Evolutionary conservation across 2,797 vertebrate genomes (phyloP).

Genomic region (Erethizon dorsatum): DNA sequence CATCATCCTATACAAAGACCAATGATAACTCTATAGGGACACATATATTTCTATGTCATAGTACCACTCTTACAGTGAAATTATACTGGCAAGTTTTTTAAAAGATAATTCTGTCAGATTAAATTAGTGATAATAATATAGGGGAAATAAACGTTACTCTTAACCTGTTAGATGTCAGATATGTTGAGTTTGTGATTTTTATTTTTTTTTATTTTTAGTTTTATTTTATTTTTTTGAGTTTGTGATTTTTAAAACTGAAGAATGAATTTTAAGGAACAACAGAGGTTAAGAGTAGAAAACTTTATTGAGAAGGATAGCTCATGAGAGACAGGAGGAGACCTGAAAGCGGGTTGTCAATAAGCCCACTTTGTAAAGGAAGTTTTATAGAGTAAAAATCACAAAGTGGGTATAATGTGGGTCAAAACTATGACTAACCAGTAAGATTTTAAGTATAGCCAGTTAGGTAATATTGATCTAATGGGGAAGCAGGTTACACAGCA

Average conservation of each 20-base stretch:
- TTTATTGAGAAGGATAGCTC: not conserved
- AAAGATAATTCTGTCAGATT: constrained; percentile 49
- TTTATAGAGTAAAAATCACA: not conserved
- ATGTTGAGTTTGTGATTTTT: not conserved
- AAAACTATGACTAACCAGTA: not conserved
- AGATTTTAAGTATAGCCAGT: not conserved
- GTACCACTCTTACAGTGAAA: constrained; percentile 27
- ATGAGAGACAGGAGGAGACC: not conserved
- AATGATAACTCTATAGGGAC: not conserved
- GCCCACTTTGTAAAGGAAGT: not conserved
- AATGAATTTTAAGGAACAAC: not conserved
- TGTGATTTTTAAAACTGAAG: not conserved
- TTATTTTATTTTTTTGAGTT: not conserved
- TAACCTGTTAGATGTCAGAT: not conserved
- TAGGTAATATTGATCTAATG: not conserved
- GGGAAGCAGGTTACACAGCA: not conserved
- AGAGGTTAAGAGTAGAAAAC: not conserved
- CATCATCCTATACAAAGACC: not conserved
- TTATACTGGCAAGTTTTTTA: not conserved
- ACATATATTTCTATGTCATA: not conserved
- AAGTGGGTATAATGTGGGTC: not conserved
- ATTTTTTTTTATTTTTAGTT: not conserved
- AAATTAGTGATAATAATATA: constrained; percentile 53
- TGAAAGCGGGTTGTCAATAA: not conserved
- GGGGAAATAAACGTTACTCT: not conserved